Evolutionary conservation across 1,140 invertebrate species (phyloP), one percentile per base, ranked within the genome.

Genomic region (Cydia fagiglandana): DNA sequence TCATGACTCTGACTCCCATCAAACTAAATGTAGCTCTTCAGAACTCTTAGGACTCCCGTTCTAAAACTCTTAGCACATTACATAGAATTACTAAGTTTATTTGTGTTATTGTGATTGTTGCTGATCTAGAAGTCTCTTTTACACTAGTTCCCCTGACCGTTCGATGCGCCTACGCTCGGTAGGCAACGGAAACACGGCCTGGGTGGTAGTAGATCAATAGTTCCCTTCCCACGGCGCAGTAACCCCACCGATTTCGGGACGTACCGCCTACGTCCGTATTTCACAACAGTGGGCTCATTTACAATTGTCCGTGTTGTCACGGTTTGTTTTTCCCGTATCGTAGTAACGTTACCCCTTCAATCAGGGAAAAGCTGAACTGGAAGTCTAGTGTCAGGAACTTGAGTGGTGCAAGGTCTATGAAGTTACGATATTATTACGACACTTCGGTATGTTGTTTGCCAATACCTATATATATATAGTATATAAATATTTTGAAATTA

Each of bases 391-490:
- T 24, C 17, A 24, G 56, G 56, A 61, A 12, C 56, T 3, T 17
- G n/a, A 56, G 4, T 76, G 6, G 47, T 73, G 61, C 64, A 64
- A 38, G 78, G 80, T 87, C 75, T 74, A 92, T 92, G 91, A 88
- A 87, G 82, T 81, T 92, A 53, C 81, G 83, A 75, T 91, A 92
- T 78, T 92, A 89, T 81, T 92, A 92, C 80, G 91, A 92, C 80
- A 85, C 91, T 66, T 86, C 89, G 86, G 91, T 92, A 86, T 74
- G 45, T 73, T 73, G 50, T 79, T 75, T 74, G 64, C 20, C 30
- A 20, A 70, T 53, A 79, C 7, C 45, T 7, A 38, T 38, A 34
- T 2, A 0, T 0, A 2, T 9, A 34, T 34, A 34, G 34, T 41
- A 41, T 9, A 41, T 10, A 41, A 41, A 41, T 10, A 47, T 13